These are phyloP conservation scores for Empidonax traillii DNA, from an alignment of 2,113 vertebrate genomes.

Conservation along the genomic window DNA sequence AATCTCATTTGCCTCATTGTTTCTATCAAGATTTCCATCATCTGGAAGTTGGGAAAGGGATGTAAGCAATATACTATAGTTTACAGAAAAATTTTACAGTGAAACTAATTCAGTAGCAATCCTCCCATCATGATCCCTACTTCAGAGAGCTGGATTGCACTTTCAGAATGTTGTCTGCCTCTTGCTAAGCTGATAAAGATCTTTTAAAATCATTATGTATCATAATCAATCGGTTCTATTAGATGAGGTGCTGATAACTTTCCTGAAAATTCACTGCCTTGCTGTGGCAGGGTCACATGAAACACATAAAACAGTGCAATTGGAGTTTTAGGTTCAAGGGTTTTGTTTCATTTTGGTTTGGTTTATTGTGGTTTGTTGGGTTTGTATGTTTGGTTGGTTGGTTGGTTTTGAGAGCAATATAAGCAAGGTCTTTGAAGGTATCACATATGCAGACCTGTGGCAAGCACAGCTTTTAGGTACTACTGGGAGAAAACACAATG, in stretches of 20 bases:
- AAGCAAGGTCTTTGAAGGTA: not conserved
- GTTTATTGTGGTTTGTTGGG: not conserved
- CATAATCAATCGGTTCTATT: not conserved
- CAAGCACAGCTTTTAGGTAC: not conserved
- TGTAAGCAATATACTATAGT: not conserved
- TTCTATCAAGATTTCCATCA: not conserved
- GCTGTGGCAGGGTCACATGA: not conserved
- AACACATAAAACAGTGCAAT: not conserved
- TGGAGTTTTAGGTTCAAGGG: not conserved
- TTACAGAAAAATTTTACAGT: not conserved
- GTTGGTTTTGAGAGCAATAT: not conserved
- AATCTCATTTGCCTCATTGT: not conserved
- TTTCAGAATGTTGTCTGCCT: not conserved
- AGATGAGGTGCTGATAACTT: not conserved
- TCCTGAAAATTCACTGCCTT: not conserved
- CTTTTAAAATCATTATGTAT: not conserved
- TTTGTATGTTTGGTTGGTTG: not conserved
- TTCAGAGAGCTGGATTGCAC: not conserved
- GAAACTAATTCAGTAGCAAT: not conserved
- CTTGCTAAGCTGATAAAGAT: not conserved
- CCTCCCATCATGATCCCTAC: not conserved
- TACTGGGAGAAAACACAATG: not conserved
- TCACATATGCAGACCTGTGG: not conserved
- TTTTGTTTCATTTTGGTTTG: not conserved
- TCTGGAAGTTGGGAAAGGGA: not conserved